Conservation (phyloP, 2,797 vertebrate species). For the Pangasius sanitwongsei region DNA sequence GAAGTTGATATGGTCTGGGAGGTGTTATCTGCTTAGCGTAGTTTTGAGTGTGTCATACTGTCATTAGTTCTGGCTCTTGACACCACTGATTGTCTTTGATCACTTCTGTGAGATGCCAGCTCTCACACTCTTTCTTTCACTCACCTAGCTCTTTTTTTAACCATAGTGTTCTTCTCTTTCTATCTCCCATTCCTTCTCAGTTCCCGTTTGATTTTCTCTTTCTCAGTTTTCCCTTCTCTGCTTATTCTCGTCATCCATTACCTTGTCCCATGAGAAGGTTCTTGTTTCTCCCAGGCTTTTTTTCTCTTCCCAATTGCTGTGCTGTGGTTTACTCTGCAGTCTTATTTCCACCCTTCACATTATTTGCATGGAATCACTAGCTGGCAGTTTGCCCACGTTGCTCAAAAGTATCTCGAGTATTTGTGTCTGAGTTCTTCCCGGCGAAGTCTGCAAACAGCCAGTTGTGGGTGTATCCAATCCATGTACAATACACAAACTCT, state of each 20-base stretch:
- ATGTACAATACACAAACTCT: neutral
- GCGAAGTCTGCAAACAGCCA: neutral
- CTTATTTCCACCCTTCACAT: neutral
- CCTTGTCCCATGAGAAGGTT: neutral
- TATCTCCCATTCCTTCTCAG: neutral
- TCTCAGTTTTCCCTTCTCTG: neutral
- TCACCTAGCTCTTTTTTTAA: neutral
- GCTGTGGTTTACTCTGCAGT: neutral
- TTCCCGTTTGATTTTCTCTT: neutral
- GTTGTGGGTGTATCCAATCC: neutral
- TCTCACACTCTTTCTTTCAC: neutral
- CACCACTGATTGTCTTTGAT: neutral
- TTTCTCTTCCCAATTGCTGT: neutral
- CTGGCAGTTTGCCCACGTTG: neutral
- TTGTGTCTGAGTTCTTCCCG: neutral
- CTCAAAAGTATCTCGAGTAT: neutral
- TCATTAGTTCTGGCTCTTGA: slow-evolving; percentile 16
- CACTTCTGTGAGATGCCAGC: neutral
- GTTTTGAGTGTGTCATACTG: neutral
- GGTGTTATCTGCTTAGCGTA: slow-evolving; percentile 17
- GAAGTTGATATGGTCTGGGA: neutral
- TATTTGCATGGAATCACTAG: neutral
- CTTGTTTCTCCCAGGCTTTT: neutral
- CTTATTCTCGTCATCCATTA: neutral
- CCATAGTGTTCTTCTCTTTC: neutral